Evolutionary conservation across 2,797 vertebrate genomes (phyloP).

Genomic region (Sebastes umbrosus): DNA sequence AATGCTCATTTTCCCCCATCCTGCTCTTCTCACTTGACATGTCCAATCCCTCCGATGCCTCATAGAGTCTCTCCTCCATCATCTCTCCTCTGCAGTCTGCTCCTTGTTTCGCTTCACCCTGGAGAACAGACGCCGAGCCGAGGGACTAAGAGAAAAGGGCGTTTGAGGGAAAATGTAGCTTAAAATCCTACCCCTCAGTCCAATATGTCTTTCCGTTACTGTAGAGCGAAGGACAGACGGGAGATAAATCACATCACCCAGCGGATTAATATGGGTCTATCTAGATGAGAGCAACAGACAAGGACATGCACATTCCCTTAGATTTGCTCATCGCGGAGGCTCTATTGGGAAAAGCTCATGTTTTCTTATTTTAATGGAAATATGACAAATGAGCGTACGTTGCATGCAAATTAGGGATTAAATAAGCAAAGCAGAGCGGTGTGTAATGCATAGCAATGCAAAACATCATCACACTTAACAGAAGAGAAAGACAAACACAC

Average conservation of each 20-base stretch:
- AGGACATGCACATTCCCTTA: constrained; percentile 37
- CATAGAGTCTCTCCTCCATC: not conserved
- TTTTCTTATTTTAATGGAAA: constrained; percentile 37
- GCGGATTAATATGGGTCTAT: constrained; percentile 57
- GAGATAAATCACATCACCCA: constrained; percentile 74
- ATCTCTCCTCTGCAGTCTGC: not conserved
- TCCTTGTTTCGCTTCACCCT: constrained; percentile 24
- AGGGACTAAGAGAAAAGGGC: constrained; percentile 41
- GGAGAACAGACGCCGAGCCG: not conserved
- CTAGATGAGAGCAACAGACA: constrained; percentile 56
- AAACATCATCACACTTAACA: constrained; percentile 15
- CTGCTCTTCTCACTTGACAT: not conserved
- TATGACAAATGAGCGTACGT: constrained; percentile 35
- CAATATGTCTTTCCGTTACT: constrained; percentile 57
- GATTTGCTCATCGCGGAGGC: constrained; percentile 5
- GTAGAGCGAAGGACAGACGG: constrained; percentile 66
- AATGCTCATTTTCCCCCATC: not conserved
- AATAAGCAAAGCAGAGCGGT: constrained; percentile 12
- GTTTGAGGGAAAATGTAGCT: constrained; percentile 39
- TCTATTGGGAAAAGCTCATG: constrained; percentile 24
- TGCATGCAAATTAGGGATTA: constrained; percentile 28
- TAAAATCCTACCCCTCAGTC: constrained; percentile 50
- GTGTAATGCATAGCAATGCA: not conserved
- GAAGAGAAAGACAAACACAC: constrained; percentile 1
- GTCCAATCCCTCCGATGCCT: not conserved